A percentile compares a stretch with the other conserved stretches of the same genome.
These are phyloP conservation scores for Arrhopalites spinosus DNA, from an alignment of 2,888 invertebrate genomes.

Conservation along the genomic window DNA sequence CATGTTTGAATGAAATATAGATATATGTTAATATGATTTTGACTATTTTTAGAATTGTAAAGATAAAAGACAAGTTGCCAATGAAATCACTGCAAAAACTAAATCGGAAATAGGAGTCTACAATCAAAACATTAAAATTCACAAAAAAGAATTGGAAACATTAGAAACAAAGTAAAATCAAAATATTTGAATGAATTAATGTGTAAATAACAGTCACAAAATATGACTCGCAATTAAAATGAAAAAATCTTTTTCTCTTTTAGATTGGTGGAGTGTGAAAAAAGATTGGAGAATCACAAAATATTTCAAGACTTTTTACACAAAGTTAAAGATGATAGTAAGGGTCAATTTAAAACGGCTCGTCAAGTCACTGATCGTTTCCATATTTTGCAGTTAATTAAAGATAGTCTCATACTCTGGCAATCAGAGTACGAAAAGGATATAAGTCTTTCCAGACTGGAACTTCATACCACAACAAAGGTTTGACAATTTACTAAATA, in stretches of 20 bases:
- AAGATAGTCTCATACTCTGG: not conserved
- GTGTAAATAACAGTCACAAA: no score
- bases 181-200: no score
- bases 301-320: not conserved
- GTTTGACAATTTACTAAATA: not conserved
- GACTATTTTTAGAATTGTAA: not conserved
- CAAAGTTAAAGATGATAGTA: not conserved
- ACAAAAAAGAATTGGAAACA: not conserved
- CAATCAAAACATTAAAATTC: not conserved
- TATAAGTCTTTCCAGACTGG: not conserved
- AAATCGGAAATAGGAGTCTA: not conserved
- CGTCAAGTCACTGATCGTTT: slow-evolving; percentile 3
- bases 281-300: slow-evolving; percentile 1
- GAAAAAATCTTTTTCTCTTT: no score
- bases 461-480: slow-evolving; percentile 8
- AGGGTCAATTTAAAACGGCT: not conserved
- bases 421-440: not conserved
- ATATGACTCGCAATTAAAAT: no score
- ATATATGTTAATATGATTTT: not conserved
- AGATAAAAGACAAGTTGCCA: not conserved
- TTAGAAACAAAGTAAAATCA: not conserved
- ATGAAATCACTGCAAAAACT: not conserved
- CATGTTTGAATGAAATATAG: no score
- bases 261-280: not conserved
- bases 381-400: not conserved